phyloP scores from a whole-genome alignment of 2,113 vertebrate species.

The Arizona elegans region DNA sequence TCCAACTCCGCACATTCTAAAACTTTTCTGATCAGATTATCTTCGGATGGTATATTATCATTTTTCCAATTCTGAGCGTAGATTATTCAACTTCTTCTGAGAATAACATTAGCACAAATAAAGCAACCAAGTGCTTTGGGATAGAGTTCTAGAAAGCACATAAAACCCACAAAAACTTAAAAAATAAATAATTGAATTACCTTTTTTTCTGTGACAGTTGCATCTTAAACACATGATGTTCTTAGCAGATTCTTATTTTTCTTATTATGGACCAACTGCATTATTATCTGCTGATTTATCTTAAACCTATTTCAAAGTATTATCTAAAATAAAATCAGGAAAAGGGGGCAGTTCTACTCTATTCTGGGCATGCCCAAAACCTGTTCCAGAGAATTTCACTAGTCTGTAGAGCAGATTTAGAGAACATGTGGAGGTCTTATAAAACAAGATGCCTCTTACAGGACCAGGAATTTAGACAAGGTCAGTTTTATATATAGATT shows the following conservation, averaged over 20 bases:
- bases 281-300: neutral
- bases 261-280: neutral
- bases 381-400: neutral
- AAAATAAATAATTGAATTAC: neutral
- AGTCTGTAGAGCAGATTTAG: too few species aligned
- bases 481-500: too few species aligned
- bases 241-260: neutral
- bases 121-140: neutral
- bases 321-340: neutral
- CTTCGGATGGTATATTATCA: too few species aligned
- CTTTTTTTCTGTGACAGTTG: neutral
- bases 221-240: neutral
- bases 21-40: too few species aligned
- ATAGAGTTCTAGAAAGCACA: neutral
- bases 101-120: neutral
- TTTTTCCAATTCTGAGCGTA: too few species aligned
- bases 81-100: neutral
- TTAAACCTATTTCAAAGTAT: neutral
- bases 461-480: too few species aligned
- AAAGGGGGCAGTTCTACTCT: neutral
- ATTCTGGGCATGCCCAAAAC: neutral
- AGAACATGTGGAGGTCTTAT: too few species aligned
- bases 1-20: too few species aligned
- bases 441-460: too few species aligned
- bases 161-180: neutral